phyloP scores from a whole-genome alignment of 1,140 invertebrate genomes.

The Drosophila eugracilis region DNA sequence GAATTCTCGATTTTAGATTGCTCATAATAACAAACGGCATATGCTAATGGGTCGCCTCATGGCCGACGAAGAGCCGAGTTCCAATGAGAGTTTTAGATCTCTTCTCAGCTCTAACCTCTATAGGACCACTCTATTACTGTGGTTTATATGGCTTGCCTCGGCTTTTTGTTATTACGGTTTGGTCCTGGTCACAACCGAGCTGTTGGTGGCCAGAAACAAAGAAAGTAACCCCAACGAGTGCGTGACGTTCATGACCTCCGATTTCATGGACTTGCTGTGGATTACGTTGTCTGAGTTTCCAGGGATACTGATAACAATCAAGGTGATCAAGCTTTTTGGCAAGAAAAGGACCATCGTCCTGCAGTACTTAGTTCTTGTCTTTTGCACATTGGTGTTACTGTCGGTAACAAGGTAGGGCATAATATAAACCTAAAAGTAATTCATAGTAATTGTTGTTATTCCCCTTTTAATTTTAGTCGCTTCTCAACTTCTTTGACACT shows the following conservation, averaged over 20 bases:
- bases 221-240: conserved; percentile 69
- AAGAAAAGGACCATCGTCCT: conserved; percentile 97
- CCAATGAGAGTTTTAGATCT: conserved; percentile 91
- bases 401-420: conserved; percentile 89
- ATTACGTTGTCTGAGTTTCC: conserved; percentile 98
- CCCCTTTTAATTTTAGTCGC: conserved; percentile 87
- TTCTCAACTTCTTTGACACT: conserved; percentile 92
- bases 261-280: conserved; percentile 97
- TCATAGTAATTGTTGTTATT: not conserved
- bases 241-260: conserved; percentile 90
- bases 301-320: conserved; percentile 96
- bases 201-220: conserved; percentile 88
- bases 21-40: conserved; percentile 94
- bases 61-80: conserved; percentile 90
- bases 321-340: conserved; percentile 95
- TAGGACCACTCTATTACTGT: conserved; percentile 93
- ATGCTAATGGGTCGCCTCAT: conserved; percentile 95
- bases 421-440: not conserved
- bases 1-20: conserved; percentile 85
- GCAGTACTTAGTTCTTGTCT: conserved; percentile 95
- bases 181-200: conserved; percentile 97
- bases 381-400: conserved; percentile 92
- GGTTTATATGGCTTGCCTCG: conserved; percentile 98
- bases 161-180: conserved; percentile 98
- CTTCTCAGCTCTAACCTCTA: conserved; percentile 92